phyloP scores from a whole-genome alignment of 2,888 invertebrate species.

The Chymomyza fuscimana region DNA sequence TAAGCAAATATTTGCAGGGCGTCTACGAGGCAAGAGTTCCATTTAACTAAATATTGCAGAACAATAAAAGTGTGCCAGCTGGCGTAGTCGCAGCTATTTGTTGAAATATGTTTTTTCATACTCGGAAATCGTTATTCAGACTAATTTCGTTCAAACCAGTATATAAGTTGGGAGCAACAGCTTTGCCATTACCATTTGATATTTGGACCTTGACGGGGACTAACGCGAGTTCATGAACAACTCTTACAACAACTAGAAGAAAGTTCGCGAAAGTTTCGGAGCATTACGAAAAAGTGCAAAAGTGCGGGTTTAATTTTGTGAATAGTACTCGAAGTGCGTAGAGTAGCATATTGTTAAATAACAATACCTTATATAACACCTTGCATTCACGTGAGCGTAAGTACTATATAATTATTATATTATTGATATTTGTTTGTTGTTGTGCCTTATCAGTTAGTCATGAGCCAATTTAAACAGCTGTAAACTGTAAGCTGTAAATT shows the following conservation, averaged over 20 bases:
- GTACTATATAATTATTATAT: not conserved
- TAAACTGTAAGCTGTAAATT: not conserved
- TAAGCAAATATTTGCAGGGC: conserved; percentile 47
- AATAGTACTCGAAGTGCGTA: too few species aligned
- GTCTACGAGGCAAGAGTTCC: conserved; percentile 47
- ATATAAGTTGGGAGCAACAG: not conserved
- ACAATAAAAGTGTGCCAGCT: conserved; percentile 30
- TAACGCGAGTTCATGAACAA: conserved; percentile 16
- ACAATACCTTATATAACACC: not conserved
- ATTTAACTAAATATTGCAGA: conserved; percentile 41
- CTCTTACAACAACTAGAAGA: conserved; percentile 15
- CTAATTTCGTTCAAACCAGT: not conserved
- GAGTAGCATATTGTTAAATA: not conserved
- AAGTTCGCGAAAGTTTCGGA: not conserved
- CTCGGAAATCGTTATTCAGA: not conserved
- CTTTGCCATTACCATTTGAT: not conserved
- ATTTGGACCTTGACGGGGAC: not conserved
- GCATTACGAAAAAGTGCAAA: not conserved
- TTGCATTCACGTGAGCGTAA: conserved; percentile 1
- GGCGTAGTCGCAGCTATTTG: not conserved
- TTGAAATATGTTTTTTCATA: not conserved
- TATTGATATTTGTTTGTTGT: not conserved
- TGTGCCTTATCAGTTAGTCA: not conserved
- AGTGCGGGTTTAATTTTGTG: not conserved
- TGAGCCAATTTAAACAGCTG: conserved; percentile 14